Percentiles rank a stretch among this genome's conserved stretches.
phyloP scores from a whole-genome alignment of 2,113 vertebrate genomes.

The Stigmatopora nigra region DNA sequence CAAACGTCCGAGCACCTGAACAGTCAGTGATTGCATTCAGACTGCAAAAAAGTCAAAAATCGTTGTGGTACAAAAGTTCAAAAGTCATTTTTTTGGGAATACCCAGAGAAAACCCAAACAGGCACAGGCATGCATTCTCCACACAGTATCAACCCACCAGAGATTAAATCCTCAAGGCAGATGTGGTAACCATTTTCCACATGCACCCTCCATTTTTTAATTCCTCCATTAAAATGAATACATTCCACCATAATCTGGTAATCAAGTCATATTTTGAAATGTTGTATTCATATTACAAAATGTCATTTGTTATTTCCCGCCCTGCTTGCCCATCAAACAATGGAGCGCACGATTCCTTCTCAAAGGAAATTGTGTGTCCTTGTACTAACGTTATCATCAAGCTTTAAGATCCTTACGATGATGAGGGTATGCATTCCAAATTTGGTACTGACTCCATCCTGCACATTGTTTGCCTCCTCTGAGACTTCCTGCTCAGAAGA shows the following conservation, averaged over 20 bases:
- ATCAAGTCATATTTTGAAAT: background rate
- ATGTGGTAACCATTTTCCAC: too few species aligned
- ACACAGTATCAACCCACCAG: too few species aligned
- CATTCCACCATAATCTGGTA: too few species aligned
- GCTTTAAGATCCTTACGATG: conserved; percentile 46
- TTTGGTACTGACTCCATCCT: conserved; percentile 58
- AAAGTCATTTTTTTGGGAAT: too few species aligned
- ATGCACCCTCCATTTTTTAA: too few species aligned
- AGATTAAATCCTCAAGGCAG: too few species aligned
- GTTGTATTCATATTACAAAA: background rate
- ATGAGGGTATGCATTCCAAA: conserved; percentile 49
- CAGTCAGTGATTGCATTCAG: too few species aligned
- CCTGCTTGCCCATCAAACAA: conserved; percentile 3
- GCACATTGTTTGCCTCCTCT: conserved; percentile 69
- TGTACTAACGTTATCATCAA: conserved; percentile 55
- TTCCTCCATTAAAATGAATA: too few species aligned
- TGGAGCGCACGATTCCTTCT: background rate
- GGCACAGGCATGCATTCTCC: too few species aligned
- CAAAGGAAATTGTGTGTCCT: conserved; percentile 26
- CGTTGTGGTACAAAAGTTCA: too few species aligned
- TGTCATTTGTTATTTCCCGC: background rate
- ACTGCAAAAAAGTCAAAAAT: background rate
- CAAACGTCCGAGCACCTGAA: too few species aligned
- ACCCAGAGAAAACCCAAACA: too few species aligned
- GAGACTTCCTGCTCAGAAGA: conserved; percentile 71